Base-by-base conservation (phyloP, 2,113 vertebrate genomes). In the Lucifuga dentata region DNA sequence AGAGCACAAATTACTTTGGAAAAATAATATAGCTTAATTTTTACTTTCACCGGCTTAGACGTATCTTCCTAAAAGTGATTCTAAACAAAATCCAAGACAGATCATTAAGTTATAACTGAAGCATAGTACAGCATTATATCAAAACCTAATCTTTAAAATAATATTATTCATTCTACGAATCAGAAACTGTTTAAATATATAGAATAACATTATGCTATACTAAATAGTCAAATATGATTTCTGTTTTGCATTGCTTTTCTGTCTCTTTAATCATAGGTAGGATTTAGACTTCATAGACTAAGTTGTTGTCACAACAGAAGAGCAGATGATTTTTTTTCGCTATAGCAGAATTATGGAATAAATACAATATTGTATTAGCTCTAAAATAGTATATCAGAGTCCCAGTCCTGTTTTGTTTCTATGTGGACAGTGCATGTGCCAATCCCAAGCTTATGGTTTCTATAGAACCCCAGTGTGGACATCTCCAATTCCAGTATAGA, bases 1-100 rank as follows among this genome's bases (percentile, higher is more conserved):
- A 80, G 59, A 85, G 85, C 86, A 91, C 82, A 78, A 86, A 57
- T 15, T 89, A 78, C 83, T 90, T 91, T 89, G 77, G 77, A 64
- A 2, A 56, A 36, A 43, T 53, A 32, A 51, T 2, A 1, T 63
- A 40, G 2, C 41, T 55, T 16, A 21, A 55, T 56, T 32, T 35
- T 8, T 46, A 3, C 20, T 19, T 70, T 8, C 20, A 64, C 8
- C 10, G 38, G 38, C n/a, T 45, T 20, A 65, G 5, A 50, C 21
- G 5, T 8, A 21, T 20, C 24, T 10, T 48, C 15, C 36, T 17
- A 48, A 35, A 19, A 55, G 17, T 43, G 7, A 50, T n/a, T n/a
- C 15, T 17, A 35, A 68, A 51, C 5, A 38, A 51, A 76, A 43
- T 21, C 15, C 5, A 57, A 70, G 24, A 2, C 13, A 41, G 0